Base-by-base conservation (phyloP, 2,797 vertebrate species). In the Triplophysa yarkandensis region DNA sequence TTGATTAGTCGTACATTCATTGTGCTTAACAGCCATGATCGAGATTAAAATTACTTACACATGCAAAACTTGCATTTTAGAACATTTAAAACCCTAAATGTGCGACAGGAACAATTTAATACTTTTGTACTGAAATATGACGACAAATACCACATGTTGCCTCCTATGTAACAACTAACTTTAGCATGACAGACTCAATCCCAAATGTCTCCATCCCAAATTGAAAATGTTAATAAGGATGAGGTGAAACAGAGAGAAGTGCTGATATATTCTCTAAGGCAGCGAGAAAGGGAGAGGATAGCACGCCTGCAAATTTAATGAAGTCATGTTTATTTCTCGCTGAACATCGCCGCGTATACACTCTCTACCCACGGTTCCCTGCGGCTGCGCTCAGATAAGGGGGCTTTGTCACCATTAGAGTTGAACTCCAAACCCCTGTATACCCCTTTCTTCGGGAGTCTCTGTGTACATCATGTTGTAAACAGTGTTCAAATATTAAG, bases 261-360 rank as follows among this genome's bases (percentile, higher is more conserved):
- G 63, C 19, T 36, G 55, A 55, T 30, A 44, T 44, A 44, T 73
- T 57, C 69, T 78, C 55, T 8, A 30, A 36, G 61, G 21, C 58
- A 74, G 21, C 3, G 23, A 72, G 48, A 76, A 34, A 80, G 34
- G 19, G 70, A 67, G 78, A 71, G 16, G 25, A 64, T 27, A 68
- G 50, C 48, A 23, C 71, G 27, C 71, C 77, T 83, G 71, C 74
- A 83, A 81, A 71, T 75, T 83, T 77, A 79, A 81, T 79, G 74
- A 74, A 79, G 65, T 71, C 50, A 54, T 71, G 66, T 77, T 77
- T 79, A 68, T 67, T 70, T 77, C 63, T 68, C 50, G 9, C 19
- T 11, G 10, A 80, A 55, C 55, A 19, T 21, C 6, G 10, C 19
- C 1, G 69, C 43, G 62, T 66, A 60, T 68, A 8, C 50, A 55